Evolutionary conservation across 2,797 vertebrate species (phyloP), one percentile per base, ranked within the genome.

Genomic region (Manis crassicaudata): DNA sequence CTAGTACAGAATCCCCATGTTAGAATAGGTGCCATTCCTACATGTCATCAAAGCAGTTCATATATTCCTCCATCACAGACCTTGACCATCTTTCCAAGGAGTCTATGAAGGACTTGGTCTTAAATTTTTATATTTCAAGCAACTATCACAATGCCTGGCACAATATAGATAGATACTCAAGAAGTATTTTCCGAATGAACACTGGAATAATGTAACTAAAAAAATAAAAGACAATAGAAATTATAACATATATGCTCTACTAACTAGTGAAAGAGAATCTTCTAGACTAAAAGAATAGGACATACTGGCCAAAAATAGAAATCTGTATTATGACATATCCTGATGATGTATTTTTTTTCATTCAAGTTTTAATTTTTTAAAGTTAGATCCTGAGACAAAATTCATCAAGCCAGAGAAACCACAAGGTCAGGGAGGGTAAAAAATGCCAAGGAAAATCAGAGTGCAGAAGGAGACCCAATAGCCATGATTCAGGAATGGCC

Each of bases 401-500:
- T 65, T 93, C 88, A 92, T 85, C 65, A 95, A 95, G 25, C 63
- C 50, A 83, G 46, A 90, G 84, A 96, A 94, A 77, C 79, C 86
- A 84, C 87, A 92, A 77, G n/a, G 50, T 88, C 75, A 76, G 63
- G 58, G 50, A 92, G 83, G 37, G 62, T 29, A 72, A 46, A 56
- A 68, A 79, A 92, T 37, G 77, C 56, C 82, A 20, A 37, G 73
- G 75, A 60, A 94, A 88, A 92, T 84, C 43, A 29, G 40, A 37
- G 77, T 77, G 58, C 52, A 9, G 29, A 52, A 79, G 75, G 32
- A 89, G 63, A 73, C 86, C 50, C n/a, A 29, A 23, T 3, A 75
- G 83, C 60, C 8, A 4, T 94, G 96, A 96, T 88, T 97, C 95
- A 96, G 84, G 75, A 85, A 72, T 2, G 63, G 75, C 86, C 82